Conservation (phyloP, 1,140 invertebrate species). For the Anoplophora glabripennis region DNA sequence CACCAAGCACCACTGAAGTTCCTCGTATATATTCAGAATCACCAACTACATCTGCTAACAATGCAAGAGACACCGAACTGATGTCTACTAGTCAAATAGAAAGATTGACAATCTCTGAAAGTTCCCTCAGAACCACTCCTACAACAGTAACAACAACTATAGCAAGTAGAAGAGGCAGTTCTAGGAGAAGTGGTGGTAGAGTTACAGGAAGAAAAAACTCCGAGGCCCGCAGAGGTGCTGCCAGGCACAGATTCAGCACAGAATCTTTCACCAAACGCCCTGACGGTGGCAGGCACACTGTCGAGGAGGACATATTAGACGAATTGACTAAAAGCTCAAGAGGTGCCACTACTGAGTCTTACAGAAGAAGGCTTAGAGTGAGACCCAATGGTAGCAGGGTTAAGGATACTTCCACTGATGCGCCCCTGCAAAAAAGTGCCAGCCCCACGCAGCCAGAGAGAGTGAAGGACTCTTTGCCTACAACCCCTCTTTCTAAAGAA, state of each 20-base stretch:
- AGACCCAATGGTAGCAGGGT: not conserved
- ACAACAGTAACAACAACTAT: constrained; percentile 1
- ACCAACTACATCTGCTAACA: not conserved
- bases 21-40: no score
- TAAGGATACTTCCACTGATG: constrained; percentile 29
- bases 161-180: no score
- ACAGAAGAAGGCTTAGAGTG: constrained; percentile 10
- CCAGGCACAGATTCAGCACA: constrained; percentile 34
- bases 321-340: constrained; percentile 13
- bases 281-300: not conserved
- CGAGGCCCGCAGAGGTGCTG: constrained; percentile 6
- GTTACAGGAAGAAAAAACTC: constrained; percentile 17
- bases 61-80: not conserved
- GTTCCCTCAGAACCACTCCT: constrained; percentile 10
- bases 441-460: constrained; percentile 39
- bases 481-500: constrained; percentile 36
- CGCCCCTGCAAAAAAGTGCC: constrained; percentile 40
- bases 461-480: constrained; percentile 30
- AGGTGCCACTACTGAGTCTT: not conserved
- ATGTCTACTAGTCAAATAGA: not conserved
- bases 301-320: not conserved
- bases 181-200: constrained; percentile 14
- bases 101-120: not conserved
- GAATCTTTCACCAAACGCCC: constrained; percentile 19
- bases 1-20: no score